Evolutionary conservation across 2,888 invertebrate genomes (phyloP).

Genomic region (Mythimna albipuncta): DNA sequence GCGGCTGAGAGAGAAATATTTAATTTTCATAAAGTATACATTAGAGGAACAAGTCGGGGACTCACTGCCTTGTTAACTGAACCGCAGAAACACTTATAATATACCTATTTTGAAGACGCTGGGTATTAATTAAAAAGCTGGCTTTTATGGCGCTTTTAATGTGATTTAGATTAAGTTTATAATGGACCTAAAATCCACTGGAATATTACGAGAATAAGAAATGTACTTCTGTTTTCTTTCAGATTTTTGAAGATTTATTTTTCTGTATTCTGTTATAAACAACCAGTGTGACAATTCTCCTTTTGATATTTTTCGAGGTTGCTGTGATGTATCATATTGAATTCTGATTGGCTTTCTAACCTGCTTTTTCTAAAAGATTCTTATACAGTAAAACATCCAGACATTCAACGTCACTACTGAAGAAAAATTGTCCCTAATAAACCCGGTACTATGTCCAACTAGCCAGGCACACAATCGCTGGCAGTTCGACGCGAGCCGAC

Average conservation of each 20-base stretch:
- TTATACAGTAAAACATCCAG: neutral
- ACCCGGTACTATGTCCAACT: slow-evolving; percentile 58
- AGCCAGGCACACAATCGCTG: slow-evolving; percentile 65
- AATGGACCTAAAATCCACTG: slow-evolving; percentile 32
- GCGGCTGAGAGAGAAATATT: slow-evolving; percentile 86
- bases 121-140: slow-evolving; percentile 54
- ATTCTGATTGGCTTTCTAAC: neutral
- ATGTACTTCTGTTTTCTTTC: neutral
- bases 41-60: slow-evolving; percentile 80
- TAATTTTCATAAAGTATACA: slow-evolving; percentile 90
- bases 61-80: slow-evolving; percentile 68
- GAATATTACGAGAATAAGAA: slow-evolving; percentile 11
- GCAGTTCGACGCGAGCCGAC: slow-evolving; percentile 80
- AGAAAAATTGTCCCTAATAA: slow-evolving; percentile 62
- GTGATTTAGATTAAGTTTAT: slow-evolving; percentile 44
- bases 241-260: neutral
- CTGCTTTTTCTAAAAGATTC: neutral
- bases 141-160: slow-evolving; percentile 44
- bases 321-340: neutral
- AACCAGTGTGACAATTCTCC: neutral
- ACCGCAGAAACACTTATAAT: slow-evolving; percentile 64
- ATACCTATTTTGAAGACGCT: slow-evolving; percentile 58
- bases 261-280: neutral
- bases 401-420: neutral
- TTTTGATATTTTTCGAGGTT: neutral